phyloP scores from a whole-genome alignment of 1,140 invertebrate species.

The Diorhabda sublineata region DNA sequence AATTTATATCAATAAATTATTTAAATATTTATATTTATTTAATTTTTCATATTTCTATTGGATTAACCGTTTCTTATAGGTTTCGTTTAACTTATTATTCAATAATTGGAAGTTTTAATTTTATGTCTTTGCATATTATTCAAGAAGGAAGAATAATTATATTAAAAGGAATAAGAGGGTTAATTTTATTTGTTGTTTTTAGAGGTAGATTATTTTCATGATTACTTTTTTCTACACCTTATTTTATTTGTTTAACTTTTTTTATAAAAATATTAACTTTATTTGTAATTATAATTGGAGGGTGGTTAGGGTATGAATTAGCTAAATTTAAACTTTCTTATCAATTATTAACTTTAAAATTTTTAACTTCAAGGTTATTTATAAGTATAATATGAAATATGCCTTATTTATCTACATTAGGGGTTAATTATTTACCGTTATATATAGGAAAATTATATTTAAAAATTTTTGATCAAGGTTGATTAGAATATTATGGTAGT shows the following conservation, averaged over 20 bases:
- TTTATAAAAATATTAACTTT: conserved; percentile 49
- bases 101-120: no score
- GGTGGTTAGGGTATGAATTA: conserved; percentile 45
- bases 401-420: conserved; percentile 33
- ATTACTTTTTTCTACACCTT: no score
- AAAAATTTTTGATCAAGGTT: conserved; percentile 33
- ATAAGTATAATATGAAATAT: conserved; percentile 34
- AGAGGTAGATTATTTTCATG: no score
- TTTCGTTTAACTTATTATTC: conserved; percentile 40
- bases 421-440: conserved; percentile 28
- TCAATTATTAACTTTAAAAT: background rate
- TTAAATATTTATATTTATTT: conserved; percentile 53
- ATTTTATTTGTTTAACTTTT: no score
- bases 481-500: conserved; percentile 30
- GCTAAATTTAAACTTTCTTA: conserved; percentile 37
- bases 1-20: conserved; percentile 48
- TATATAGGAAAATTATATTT: conserved; percentile 21
- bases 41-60: conserved; percentile 52
- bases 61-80: conserved; percentile 54
- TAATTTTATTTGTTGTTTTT: no score
- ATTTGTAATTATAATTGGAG: conserved; percentile 46
- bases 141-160: no score
- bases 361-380: conserved; percentile 41
- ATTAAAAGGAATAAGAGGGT: no score
- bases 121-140: no score